These are phyloP conservation scores for Synanthedon andrenaeformis DNA, from an alignment of 2,888 invertebrate species.

Conservation along the genomic window DNA sequence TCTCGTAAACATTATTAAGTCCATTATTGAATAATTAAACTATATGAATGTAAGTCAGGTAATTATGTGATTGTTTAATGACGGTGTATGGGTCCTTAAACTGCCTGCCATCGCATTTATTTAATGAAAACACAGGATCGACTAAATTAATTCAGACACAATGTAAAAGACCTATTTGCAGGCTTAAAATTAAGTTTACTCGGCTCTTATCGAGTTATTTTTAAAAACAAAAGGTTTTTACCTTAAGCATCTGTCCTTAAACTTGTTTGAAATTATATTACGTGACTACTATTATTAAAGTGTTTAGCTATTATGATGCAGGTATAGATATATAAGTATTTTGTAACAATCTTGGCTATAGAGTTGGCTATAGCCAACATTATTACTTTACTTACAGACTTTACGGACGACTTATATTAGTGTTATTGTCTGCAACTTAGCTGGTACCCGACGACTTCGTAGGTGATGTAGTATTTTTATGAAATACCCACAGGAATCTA, in stretches of 20 bases:
- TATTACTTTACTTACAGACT: too few species aligned
- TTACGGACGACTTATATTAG: too few species aligned
- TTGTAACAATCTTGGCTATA: too few species aligned
- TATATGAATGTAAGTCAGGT: slow-evolving; percentile 14
- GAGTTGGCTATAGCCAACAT: too few species aligned
- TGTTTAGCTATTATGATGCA: too few species aligned
- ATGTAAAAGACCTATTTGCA: slow-evolving; percentile 10
- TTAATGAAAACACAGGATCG: slow-evolving; percentile 17
- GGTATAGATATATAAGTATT: too few species aligned
- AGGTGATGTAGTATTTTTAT: too few species aligned
- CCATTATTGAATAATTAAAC: not conserved
- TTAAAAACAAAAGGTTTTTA: slow-evolving; percentile 8
- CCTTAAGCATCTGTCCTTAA: not conserved
- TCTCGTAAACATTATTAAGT: not conserved
- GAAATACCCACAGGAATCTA: too few species aligned
- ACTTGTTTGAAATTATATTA: not conserved
- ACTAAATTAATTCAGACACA: slow-evolving; percentile 23
- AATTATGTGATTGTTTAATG: slow-evolving; percentile 20
- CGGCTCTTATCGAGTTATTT: slow-evolving; percentile 11
- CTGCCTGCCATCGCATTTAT: slow-evolving; percentile 5
- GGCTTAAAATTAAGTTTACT: slow-evolving; percentile 6
- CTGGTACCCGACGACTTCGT: too few species aligned
- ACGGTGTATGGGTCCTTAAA: slow-evolving; percentile 2
- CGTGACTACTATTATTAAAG: too few species aligned
- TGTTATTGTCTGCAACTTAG: too few species aligned